These are phyloP conservation scores for Callitettix versicolor DNA, from an alignment of 1,140 invertebrate genomes.

Conservation along the genomic window DNA sequence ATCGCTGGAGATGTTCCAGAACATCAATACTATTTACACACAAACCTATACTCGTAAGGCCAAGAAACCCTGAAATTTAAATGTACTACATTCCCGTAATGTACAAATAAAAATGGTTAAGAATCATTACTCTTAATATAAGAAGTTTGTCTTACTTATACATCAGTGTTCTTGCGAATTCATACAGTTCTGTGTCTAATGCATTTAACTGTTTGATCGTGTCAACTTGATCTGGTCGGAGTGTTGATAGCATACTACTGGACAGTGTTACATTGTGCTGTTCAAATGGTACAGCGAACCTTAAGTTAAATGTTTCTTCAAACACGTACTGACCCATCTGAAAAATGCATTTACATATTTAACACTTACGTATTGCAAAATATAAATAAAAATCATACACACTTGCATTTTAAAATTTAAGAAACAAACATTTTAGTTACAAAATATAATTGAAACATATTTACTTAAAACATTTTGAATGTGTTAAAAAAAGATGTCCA, in stretches of 20 bases:
- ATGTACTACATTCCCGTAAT: too few relatives aligned
- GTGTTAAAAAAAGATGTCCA: too few relatives aligned
- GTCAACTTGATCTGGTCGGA: slow-evolving; percentile 59
- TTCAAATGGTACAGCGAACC: slow-evolving; percentile 77
- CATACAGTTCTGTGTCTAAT: slow-evolving; percentile 87
- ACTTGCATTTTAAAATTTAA: too few relatives aligned
- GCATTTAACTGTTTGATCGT: slow-evolving; percentile 72
- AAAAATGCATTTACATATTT: slow-evolving; percentile 21
- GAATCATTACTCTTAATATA: too few relatives aligned
- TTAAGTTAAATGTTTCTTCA: slow-evolving; percentile 91
- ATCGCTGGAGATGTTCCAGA: too few relatives aligned
- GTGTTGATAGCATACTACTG: slow-evolving; percentile 57
- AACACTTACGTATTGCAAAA: slow-evolving; percentile 12
- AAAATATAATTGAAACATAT: slow-evolving; percentile 18
- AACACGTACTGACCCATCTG: slow-evolving; percentile 90
- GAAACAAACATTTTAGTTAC: too few relatives aligned
- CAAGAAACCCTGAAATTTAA: too few relatives aligned
- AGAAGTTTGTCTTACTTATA: slow-evolving; percentile 51
- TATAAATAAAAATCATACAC: not conserved
- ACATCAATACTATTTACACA: too few relatives aligned
- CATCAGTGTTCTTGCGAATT: slow-evolving; percentile 84
- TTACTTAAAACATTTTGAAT: too few relatives aligned
- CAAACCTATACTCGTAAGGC: too few relatives aligned
- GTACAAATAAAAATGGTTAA: too few relatives aligned
- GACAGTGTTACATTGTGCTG: slow-evolving; percentile 84